Conservation (phyloP, 1,140 invertebrate species). For the Charaxes varanes region DNA sequence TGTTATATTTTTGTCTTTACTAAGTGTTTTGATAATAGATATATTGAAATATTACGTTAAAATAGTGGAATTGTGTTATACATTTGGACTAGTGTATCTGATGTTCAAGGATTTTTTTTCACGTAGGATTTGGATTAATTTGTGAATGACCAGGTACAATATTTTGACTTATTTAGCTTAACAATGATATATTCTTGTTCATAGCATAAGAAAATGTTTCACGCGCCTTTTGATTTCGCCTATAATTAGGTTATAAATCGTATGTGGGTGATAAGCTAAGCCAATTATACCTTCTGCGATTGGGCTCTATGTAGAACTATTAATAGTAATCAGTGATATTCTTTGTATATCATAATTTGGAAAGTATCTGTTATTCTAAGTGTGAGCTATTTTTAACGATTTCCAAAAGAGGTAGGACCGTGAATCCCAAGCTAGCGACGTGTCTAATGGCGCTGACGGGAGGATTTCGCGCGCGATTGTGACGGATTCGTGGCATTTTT, state of each 20-base stretch:
- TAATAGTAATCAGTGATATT: constrained; percentile 27
- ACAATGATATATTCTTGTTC: constrained; percentile 24
- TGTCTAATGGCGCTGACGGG: constrained; percentile 73
- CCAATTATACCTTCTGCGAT: constrained; percentile 49
- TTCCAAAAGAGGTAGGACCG: constrained; percentile 62
- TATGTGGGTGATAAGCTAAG: constrained; percentile 57
- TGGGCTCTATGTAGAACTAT: constrained; percentile 27
- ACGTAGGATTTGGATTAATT: constrained; percentile 47
- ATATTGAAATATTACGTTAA: constrained; percentile 30
- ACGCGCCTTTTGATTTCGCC: constrained; percentile 28
- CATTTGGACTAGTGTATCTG: constrained; percentile 37
- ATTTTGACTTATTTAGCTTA: constrained; percentile 24
- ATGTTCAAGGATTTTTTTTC: constrained; percentile 46
- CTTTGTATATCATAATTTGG: constrained; percentile 19
- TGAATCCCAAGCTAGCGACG: constrained; percentile 71
- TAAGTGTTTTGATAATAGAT: constrained; percentile 24
- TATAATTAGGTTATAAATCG: constrained; percentile 66
- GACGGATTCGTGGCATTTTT: constrained; percentile 72
- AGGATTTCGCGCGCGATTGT: constrained; percentile 73
- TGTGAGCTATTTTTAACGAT: constrained; percentile 67
- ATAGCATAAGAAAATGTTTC: constrained; percentile 12
- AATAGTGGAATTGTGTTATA: constrained; percentile 34
- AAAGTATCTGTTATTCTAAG: constrained; percentile 29
- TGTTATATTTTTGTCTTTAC: constrained; percentile 35
- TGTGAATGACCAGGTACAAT: constrained; percentile 70